A percentile compares a stretch with the other conserved stretches of the same genome.
Evolutionary conservation across 2,113 vertebrate species (phyloP).

Genomic region (Lontra canadensis): DNA sequence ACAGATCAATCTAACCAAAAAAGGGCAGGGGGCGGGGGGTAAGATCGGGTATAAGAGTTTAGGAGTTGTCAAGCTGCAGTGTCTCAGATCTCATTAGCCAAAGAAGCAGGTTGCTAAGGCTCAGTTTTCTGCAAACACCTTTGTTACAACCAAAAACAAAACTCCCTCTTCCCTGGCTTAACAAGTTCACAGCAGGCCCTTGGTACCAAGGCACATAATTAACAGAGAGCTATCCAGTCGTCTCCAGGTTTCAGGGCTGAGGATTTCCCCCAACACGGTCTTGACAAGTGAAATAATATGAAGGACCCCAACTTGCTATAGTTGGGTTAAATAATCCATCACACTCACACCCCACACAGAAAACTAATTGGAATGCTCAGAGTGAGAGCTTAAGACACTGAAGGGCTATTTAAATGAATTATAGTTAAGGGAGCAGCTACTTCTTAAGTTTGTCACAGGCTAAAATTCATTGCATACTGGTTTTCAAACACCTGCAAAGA

Average conservation of each 20-base stretch:
- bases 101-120: conserved; percentile 24
- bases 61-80: not conserved
- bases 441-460: not conserved
- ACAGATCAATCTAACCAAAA: conserved; percentile 52
- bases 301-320: not conserved
- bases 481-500: conserved; percentile 18
- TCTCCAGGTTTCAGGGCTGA: conserved; percentile 4
- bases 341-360: not conserved
- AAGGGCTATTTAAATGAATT: not conserved
- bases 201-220: not conserved
- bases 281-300: not conserved
- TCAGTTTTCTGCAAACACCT: conserved; percentile 57
- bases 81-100: conserved; percentile 48
- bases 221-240: not conserved
- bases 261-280: not conserved
- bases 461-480: not conserved
- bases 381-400: not conserved
- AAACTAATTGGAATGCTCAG: conserved; percentile 13
- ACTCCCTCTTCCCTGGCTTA: conserved; percentile 7
- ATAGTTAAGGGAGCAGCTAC: not conserved
- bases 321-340: not conserved
- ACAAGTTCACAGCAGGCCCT: conserved; percentile 39
- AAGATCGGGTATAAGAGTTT: conserved; percentile 10
- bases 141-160: conserved; percentile 55
- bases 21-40: accelerated